A percentile compares a stretch with the other conserved stretches of the same genome.
Evolutionary conservation across 2,113 vertebrate genomes (phyloP).

Genomic region (Pontoporia blainvillei): DNA sequence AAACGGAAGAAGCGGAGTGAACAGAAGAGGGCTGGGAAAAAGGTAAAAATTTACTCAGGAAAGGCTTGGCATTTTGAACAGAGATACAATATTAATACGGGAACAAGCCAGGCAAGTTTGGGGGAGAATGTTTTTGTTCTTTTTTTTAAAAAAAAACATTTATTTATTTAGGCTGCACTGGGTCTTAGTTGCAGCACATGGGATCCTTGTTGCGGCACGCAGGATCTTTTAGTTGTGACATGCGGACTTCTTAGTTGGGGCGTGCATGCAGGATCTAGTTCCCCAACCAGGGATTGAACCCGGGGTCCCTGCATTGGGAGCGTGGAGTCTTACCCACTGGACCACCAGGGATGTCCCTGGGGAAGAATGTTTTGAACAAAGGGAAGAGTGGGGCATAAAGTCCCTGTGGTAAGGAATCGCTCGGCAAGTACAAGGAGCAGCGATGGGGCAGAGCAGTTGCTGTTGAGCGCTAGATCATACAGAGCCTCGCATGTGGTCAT

Average conservation of each 20-base stretch:
- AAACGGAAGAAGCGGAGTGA: neutral
- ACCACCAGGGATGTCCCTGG: neutral
- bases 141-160: rapidly evolving
- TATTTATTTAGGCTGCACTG: too few species aligned
- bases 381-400: neutral
- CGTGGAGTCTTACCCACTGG: too few species aligned
- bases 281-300: too few species aligned
- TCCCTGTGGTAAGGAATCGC: neutral
- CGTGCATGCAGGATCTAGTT: too few species aligned
- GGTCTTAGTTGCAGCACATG: too few species aligned
- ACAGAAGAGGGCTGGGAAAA: neutral
- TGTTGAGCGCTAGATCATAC: neutral
- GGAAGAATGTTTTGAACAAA: neutral
- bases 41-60: neutral
- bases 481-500: neutral
- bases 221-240: too few species aligned
- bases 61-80: neutral
- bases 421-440: neutral
- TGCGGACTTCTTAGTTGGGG: too few species aligned
- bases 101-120: neutral
- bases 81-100: neutral
- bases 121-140: neutral
- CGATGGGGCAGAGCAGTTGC: neutral
- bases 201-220: too few species aligned
- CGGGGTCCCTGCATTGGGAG: too few species aligned